Evolutionary conservation across 1,140 invertebrate species (phyloP).

Genomic region (Drosophila eugracilis): DNA sequence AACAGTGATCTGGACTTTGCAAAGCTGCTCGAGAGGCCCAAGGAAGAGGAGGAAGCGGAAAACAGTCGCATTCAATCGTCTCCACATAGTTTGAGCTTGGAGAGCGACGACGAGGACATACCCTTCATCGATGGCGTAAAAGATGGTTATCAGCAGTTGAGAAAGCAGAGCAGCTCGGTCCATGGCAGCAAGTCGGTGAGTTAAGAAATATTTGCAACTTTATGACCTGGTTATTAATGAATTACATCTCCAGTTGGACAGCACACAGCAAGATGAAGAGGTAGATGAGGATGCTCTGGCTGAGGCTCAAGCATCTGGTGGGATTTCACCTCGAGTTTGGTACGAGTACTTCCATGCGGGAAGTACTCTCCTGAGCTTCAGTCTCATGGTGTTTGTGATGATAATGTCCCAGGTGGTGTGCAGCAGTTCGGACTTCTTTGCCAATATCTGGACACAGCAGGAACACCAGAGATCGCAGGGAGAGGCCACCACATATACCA

Average conservation of each 20-base stretch:
- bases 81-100: constrained; percentile 75
- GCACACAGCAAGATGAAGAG: constrained; percentile 38
- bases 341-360: constrained; percentile 89
- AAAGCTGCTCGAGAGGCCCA: constrained; percentile 85
- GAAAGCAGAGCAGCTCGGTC: constrained; percentile 58
- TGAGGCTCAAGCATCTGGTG: constrained; percentile 86
- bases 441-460: constrained; percentile 90
- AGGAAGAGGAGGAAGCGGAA: constrained; percentile 59
- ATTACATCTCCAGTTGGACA: constrained; percentile 52
- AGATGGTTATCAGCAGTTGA: constrained; percentile 72
- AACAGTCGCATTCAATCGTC: constrained; percentile 23
- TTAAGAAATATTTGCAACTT: background rate
- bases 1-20: constrained; percentile 87
- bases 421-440: constrained; percentile 92
- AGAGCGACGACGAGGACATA: constrained; percentile 83
- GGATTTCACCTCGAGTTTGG: constrained; percentile 87
- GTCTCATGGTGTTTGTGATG: constrained; percentile 87
- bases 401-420: constrained; percentile 89
- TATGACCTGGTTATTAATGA: too few relatives aligned
- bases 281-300: constrained; percentile 85
- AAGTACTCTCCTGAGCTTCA: constrained; percentile 86
- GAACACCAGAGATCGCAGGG: constrained; percentile 82
- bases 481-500: constrained; percentile 62
- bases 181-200: constrained; percentile 74
- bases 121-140: constrained; percentile 79